Evolutionary conservation across 1,140 invertebrate species (phyloP).

Genomic region (Belonocnema kinseyi): DNA sequence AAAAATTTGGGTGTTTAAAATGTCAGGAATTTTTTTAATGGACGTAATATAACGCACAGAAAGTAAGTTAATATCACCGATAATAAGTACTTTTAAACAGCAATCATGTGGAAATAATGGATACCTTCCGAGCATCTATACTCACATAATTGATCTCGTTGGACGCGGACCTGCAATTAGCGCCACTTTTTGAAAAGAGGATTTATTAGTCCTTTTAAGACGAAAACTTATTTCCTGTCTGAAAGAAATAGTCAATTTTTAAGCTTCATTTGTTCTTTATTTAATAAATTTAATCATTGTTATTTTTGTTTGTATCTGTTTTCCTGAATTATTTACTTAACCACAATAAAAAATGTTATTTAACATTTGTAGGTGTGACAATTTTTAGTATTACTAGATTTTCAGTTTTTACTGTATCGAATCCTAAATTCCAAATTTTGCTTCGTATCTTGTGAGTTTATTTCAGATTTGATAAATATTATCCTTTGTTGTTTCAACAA

Average conservation of each 20-base stretch:
- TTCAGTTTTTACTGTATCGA: too few relatives aligned
- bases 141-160: slow-evolving; percentile 25
- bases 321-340: too few relatives aligned
- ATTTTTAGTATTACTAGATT: too few relatives aligned
- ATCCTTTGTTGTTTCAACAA: too few relatives aligned
- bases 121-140: slow-evolving; percentile 15
- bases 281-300: too few relatives aligned
- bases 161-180: slow-evolving; percentile 16
- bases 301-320: too few relatives aligned
- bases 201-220: slow-evolving; percentile 5
- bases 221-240: background rate
- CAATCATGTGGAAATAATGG: slow-evolving; percentile 6
- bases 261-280: too few relatives aligned
- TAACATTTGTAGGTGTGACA: too few relatives aligned
- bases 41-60: slow-evolving; percentile 6
- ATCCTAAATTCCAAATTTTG: too few relatives aligned
- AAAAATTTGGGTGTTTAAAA: slow-evolving; percentile 22
- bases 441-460: too few relatives aligned
- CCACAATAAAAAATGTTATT: too few relatives aligned
- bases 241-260: background rate
- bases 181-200: slow-evolving; percentile 16
- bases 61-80: slow-evolving; percentile 19
- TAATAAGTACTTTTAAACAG: slow-evolving; percentile 27
- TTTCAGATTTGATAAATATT: too few relatives aligned
- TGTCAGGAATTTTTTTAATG: slow-evolving; percentile 21